Percentiles rank a stretch among this genome's conserved stretches.
These are phyloP conservation scores for Archivesica marissinica DNA, from an alignment of 1,140 invertebrate genomes.

Conservation along the genomic window DNA sequence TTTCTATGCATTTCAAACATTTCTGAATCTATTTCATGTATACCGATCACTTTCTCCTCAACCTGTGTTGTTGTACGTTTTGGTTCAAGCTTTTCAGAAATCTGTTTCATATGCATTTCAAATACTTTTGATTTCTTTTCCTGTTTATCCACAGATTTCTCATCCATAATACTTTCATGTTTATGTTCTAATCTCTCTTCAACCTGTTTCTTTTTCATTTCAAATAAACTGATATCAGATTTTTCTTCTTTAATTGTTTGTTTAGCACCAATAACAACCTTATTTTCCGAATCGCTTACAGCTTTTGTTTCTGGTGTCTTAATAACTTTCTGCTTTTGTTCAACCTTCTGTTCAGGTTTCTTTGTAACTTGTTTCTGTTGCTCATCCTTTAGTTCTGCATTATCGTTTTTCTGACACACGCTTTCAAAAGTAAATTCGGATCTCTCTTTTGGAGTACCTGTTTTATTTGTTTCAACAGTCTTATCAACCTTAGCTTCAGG, in stretches of 20 bases:
- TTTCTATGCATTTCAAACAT: constrained; percentile 20
- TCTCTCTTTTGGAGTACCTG: background rate
- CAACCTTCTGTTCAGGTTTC: background rate
- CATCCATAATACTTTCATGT: background rate
- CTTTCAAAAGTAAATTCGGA: constrained; percentile 9
- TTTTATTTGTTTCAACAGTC: background rate
- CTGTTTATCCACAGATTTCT: constrained; percentile 14
- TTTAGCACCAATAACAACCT: constrained; percentile 17
- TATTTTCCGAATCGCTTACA: background rate
- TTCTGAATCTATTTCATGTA: constrained; percentile 33
- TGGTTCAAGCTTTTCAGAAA: constrained; percentile 21
- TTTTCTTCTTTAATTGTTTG: constrained; percentile 6
- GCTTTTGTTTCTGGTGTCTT: background rate
- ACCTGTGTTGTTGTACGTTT: background rate
- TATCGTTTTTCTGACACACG: background rate
- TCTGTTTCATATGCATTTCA: constrained; percentile 11
- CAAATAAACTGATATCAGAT: background rate
- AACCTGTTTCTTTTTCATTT: constrained; percentile 22
- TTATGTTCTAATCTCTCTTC: constrained; percentile 22
- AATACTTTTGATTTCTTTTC: constrained; percentile 13
- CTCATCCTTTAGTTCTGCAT: background rate
- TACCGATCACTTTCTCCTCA: constrained; percentile 1
- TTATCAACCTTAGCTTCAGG: background rate
- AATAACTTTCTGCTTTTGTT: background rate
- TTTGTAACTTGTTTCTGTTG: background rate